Evolutionary conservation across 2,888 invertebrate species (phyloP), one percentile per base, ranked within the genome.

Genomic region (Leptopilina myrica): DNA sequence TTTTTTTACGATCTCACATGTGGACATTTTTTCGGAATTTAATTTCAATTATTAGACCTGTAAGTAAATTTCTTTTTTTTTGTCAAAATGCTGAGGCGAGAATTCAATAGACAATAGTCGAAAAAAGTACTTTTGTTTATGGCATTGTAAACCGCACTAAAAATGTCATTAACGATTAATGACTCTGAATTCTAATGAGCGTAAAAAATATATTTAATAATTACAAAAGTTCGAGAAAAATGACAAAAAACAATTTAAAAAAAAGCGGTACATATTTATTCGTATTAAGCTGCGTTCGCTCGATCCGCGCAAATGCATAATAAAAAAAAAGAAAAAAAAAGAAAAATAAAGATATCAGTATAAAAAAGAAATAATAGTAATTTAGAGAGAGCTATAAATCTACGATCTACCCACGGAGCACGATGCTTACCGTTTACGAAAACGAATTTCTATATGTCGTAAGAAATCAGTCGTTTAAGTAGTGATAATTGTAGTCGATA

Each of bases 391-490:
- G 64, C 65, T 79, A 78, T 78, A 81, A 78, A 80, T 80, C 77
- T 82, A 77, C 75, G 78, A 73, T 73, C 73, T 73, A 73, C 40
- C 73, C 56, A 81, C 79, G 80, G 62, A 81, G 81, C 80, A 81
- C 80, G 79, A 81, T 81, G 80, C 82, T 82, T 81, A 83, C 79
- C 78, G 80, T 81, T 81, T 81, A 80, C 81, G 80, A 78, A 81
- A 81, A 76, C 80, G 79, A 83, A 83, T 83, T 81, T 81, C 83
- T 83, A 79, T 83, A 83, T 81, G 81, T 83, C 80, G 78, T 78
- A 81, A 81, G 67, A 81, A 80, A 81, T 83, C 81, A 83, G 78
- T 75, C 81, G 79, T 80, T 78, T 77, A 65, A 82, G 78, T 83
- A 83, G 83, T 79, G 79, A 79, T 82, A 81, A 82, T 78, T 81